Evolutionary conservation across 2,888 invertebrate genomes (phyloP), one percentile per base, ranked within the genome.

Genomic region (Cecidostiba fungosa): DNA sequence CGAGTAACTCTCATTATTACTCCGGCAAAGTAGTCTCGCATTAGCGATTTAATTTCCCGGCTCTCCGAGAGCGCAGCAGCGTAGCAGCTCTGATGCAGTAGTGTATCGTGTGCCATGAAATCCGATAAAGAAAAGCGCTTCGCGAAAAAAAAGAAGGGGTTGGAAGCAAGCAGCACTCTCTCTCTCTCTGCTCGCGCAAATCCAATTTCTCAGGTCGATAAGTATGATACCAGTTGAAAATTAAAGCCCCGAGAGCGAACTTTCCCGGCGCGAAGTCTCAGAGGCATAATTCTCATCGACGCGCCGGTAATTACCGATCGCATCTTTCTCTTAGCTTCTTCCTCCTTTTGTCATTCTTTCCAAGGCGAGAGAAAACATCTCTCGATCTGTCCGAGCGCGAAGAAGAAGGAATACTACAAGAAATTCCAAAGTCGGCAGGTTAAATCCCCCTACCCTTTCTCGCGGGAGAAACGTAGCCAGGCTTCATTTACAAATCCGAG

Each of bases 401-500:
- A 39, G 26, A 32, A 10, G 59, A 3, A 54, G 54, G 16, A 50
- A 50, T 19, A 26, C 26, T 29, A 23, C 74, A 85, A 85, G 80
- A 70, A 78, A 84, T 66, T 74, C 78, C 73, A 19, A 23, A 82
- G 50, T 77, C 79, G 74, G 23, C 74, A 39, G 47, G 70, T 59
- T 72, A 66, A 77, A 81, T 85, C 80, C 81, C 73, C 62, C 19
- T 10, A 0, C 50, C 50, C 19, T 3, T 4, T 50, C 50, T 50
- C 50, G 50, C 5, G 76, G 16, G 29, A 23, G 59, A 26, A 23
- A 59, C 73, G 54, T 54, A 26, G 76, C 73, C 62, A 19, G 36
- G 82, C 78, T 86, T 87, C 82, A 85, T 86, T 86, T 86, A 87
- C 85, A 87, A 87, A 87, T 87, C 82, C 87, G 32, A 85, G 85